Base-by-base conservation (phyloP, 2,888 invertebrate species). In the Eupithecia centaureata region DNA sequence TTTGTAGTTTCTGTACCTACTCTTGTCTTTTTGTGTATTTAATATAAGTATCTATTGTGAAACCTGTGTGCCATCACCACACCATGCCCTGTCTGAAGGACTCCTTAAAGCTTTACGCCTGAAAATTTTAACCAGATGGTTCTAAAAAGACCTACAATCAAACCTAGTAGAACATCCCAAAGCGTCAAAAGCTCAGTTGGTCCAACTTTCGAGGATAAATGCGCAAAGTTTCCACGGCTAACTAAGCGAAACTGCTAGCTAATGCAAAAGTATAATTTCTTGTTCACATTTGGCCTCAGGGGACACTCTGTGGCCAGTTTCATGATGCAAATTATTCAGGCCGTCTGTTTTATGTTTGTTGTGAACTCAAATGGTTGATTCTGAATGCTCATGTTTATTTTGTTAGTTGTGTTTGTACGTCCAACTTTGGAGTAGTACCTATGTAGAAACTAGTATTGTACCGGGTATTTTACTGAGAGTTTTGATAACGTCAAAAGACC, bases 201-300 rank as follows among this genome's bases (percentile, higher is more conserved):
- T 70, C 71, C 68, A 89, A 89, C 82, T 89, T 88, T 82, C 71
- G 66, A 71, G 79, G 80, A 88, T 87, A 85, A 89, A 88, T 89
- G 87, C 81, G 85, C 79, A 88, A 90, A 90, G 83, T 90, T 88
- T 79, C 61, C 65, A 72, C 63, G 68, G 73, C 83, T 85, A 88
- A 86, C 88, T 86, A 87, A 85, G 82, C 83, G 79, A 82, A 85
- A 84, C 81, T 85, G 86, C 79, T 81, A 79, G 81, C 81, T 86
- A 85, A 88, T 87, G 82, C 82, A 82, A 81, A 87, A 86, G 85
- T 84, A 84, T 85, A 86, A 85, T 86, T 82, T 84, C 85, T 86
- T 84, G 73, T 79, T 76, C 79, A 78, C 79, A 78, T 82, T 80
- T 75, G 70, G 76, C 74, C 74, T 54, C 70, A 32, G 47, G 65